Percentiles rank a stretch among this genome's conserved stretches.
Evolutionary conservation across 1,140 invertebrate genomes (phyloP).

Genomic region (Papilio aristodemus): DNA sequence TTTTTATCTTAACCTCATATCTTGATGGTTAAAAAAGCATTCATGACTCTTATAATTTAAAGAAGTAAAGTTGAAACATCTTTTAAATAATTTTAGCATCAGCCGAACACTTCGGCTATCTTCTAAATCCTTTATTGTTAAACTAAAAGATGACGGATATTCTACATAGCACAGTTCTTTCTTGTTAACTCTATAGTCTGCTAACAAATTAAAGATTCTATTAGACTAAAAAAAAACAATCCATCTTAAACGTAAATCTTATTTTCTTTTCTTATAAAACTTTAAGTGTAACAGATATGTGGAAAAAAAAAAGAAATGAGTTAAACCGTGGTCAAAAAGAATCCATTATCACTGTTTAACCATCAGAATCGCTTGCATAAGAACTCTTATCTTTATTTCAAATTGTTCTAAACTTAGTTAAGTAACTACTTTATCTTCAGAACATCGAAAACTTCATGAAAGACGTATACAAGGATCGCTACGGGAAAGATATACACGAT

Average conservation of each 20-base stretch:
- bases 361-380: neutral
- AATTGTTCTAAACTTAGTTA: neutral
- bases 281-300: neutral
- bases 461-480: conserved; percentile 86
- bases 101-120: too few species aligned
- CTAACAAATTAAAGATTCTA: too few species aligned
- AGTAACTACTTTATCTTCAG: conserved; percentile 43
- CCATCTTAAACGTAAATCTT: neutral
- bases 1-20: too few species aligned
- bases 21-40: too few species aligned
- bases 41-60: too few species aligned
- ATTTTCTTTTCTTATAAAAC: neutral
- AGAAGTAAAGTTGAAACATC: too few species aligned
- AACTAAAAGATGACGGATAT: too few species aligned
- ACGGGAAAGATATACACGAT: conserved; percentile 71
- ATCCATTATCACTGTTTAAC: conserved; percentile 6
- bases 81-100: too few species aligned
- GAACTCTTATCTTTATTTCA: too few species aligned
- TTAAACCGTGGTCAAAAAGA: neutral
- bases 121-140: too few species aligned
- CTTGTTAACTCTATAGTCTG: too few species aligned
- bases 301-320: neutral
- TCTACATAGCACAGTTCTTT: too few species aligned
- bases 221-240: neutral
- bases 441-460: conserved; percentile 97